A percentile compares a stretch with the other conserved stretches of the same genome.
Conservation (phyloP, 2,113 vertebrate genomes). For the Bujurquina vittata region DNA sequence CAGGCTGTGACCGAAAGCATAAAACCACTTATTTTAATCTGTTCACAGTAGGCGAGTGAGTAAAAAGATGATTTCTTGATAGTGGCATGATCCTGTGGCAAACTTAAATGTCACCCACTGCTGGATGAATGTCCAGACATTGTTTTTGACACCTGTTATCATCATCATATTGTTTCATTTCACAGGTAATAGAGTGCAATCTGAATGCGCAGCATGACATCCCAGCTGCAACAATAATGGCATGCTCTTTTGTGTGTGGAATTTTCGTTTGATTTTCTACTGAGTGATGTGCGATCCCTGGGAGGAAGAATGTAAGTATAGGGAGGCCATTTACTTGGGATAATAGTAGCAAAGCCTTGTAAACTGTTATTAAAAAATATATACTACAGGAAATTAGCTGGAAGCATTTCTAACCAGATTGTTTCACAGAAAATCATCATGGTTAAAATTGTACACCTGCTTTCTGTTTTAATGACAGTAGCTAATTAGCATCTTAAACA, state of each 20-base stretch:
- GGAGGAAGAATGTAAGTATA: not conserved
- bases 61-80: constrained; percentile 59
- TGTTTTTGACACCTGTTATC: constrained; percentile 57
- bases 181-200: constrained; percentile 79
- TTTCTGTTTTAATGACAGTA: not conserved
- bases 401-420: not conserved
- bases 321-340: not conserved
- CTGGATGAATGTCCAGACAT: constrained; percentile 26
- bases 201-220: constrained; percentile 54
- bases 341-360: not conserved
- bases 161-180: constrained; percentile 78
- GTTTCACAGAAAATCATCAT: not conserved
- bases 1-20: constrained; percentile 60
- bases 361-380: not conserved
- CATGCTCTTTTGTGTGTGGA: constrained; percentile 15
- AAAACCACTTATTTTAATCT: constrained; percentile 68
- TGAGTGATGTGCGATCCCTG: constrained; percentile 37
- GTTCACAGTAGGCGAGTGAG: constrained; percentile 61
- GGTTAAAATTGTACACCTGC: not conserved
- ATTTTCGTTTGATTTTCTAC: constrained; percentile 56
- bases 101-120: constrained; percentile 45
- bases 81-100: constrained; percentile 23
- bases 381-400: not conserved
- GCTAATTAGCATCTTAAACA: not conserved
- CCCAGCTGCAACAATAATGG: constrained; percentile 60